Evolutionary conservation across 2,113 vertebrate genomes (phyloP).

Genomic region (Ctenodactylus gundi): DNA sequence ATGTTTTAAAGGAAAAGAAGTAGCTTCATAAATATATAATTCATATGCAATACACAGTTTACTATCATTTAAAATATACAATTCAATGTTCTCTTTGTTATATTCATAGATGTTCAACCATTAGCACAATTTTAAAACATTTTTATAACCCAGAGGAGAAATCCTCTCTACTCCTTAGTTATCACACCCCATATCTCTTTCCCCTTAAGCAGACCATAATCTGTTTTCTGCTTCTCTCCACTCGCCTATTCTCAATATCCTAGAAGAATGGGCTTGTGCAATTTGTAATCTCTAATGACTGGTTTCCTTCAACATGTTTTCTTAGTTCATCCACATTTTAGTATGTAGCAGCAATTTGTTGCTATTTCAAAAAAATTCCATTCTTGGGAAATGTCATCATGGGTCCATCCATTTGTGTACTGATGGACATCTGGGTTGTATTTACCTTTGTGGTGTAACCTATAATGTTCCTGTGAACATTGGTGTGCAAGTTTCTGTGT

Average conservation of each 20-base stretch:
- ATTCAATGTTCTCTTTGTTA: background rate
- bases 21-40: background rate
- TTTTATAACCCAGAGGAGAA: background rate
- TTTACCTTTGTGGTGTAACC: background rate
- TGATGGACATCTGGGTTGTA: background rate
- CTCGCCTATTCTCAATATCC: background rate
- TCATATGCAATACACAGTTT: background rate
- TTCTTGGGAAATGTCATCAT: background rate
- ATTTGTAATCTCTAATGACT: background rate
- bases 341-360: background rate
- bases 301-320: background rate
- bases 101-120: background rate
- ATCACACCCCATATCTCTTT: background rate
- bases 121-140: background rate
- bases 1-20: background rate
- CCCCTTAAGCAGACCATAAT: background rate
- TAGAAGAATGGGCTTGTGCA: background rate
- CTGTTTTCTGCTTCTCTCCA: background rate
- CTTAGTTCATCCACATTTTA: background rate
- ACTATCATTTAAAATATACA: background rate
- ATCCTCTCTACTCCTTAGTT: accelerated
- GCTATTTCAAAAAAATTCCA: background rate
- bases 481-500: background rate
- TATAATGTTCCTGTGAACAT: background rate
- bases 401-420: background rate